phyloP scores from a whole-genome alignment of 2,797 vertebrate genomes.

The Bufotes viridis region DNA sequence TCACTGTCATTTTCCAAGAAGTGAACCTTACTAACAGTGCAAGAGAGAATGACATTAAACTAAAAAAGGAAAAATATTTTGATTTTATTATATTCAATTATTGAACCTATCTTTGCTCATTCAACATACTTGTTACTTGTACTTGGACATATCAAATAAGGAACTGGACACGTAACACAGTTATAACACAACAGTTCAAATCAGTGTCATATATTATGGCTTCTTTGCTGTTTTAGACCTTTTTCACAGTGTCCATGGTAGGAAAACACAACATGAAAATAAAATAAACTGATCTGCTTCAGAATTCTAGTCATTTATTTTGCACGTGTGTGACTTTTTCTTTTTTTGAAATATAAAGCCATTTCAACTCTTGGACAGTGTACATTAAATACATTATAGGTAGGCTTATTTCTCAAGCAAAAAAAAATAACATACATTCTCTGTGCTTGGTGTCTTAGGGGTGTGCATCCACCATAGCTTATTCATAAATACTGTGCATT shows the following conservation, averaged over 20 bases:
- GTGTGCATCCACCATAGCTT: slow-evolving; percentile 68
- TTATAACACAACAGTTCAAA: slow-evolving; percentile 71
- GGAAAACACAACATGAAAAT: slow-evolving; percentile 61
- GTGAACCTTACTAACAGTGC: neutral
- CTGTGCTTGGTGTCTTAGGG: slow-evolving; percentile 73
- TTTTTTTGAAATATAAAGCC: slow-evolving; percentile 67
- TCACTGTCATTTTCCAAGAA: neutral
- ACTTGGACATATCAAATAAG: slow-evolving; percentile 7
- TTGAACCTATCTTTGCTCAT: slow-evolving; percentile 15
- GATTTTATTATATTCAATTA: slow-evolving; percentile 39
- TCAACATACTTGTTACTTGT: slow-evolving; percentile 22
- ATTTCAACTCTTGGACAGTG: slow-evolving; percentile 72
- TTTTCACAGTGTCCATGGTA: slow-evolving; percentile 63
- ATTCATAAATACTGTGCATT: slow-evolving; percentile 33
- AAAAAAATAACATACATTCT: slow-evolving; percentile 67
- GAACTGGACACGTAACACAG: slow-evolving; percentile 70
- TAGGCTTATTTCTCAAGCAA: slow-evolving; percentile 65
- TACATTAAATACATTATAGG: slow-evolving; percentile 70
- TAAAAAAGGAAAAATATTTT: slow-evolving; percentile 37
- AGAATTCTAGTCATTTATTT: slow-evolving; percentile 72
- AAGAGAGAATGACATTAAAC: slow-evolving; percentile 1
- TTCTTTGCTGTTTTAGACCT: slow-evolving; percentile 66
- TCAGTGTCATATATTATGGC: slow-evolving; percentile 67
- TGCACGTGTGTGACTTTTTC: slow-evolving; percentile 67
- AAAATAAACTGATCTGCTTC: slow-evolving; percentile 65